Evolutionary conservation across 2,113 vertebrate genomes (phyloP).

Genomic region (Cichladusa arquata): DNA sequence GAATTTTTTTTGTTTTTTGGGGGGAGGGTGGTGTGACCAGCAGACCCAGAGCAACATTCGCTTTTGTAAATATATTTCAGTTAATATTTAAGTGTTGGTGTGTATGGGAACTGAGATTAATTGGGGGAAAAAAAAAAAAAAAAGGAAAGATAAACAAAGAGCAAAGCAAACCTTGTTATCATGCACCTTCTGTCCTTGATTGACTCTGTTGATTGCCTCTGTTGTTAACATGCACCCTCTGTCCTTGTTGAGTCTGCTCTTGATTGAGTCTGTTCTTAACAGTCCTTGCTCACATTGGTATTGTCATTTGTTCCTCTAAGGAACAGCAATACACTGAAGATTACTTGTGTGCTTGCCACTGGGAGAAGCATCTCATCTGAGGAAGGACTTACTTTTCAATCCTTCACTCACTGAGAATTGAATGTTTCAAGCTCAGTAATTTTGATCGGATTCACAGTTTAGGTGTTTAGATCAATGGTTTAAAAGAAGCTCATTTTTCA

Average conservation of each 20-base stretch:
- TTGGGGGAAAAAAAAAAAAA: too few species aligned
- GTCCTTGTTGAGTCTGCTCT: background rate
- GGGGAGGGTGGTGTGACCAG: background rate
- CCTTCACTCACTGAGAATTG: background rate
- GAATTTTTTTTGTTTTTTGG: too few species aligned
- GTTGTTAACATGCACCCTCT: background rate
- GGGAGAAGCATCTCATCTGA: background rate
- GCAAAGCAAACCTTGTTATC: background rate
- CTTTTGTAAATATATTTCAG: background rate
- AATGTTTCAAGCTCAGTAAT: background rate
- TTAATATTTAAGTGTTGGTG: background rate
- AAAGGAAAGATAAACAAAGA: background rate
- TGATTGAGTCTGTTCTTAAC: background rate
- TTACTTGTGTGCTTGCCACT: background rate
- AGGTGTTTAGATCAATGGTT: background rate
- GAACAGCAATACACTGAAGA: background rate
- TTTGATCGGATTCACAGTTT: background rate
- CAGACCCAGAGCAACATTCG: background rate
- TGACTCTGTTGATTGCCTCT: background rate
- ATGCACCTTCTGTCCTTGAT: background rate
- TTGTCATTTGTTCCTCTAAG: background rate
- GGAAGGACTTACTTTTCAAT: background rate
- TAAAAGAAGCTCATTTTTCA: background rate
- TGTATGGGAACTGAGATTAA: background rate
- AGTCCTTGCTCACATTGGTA: background rate